Conservation (phyloP, 1,140 invertebrate genomes). For the Paraescarpia echinospica region DNA sequence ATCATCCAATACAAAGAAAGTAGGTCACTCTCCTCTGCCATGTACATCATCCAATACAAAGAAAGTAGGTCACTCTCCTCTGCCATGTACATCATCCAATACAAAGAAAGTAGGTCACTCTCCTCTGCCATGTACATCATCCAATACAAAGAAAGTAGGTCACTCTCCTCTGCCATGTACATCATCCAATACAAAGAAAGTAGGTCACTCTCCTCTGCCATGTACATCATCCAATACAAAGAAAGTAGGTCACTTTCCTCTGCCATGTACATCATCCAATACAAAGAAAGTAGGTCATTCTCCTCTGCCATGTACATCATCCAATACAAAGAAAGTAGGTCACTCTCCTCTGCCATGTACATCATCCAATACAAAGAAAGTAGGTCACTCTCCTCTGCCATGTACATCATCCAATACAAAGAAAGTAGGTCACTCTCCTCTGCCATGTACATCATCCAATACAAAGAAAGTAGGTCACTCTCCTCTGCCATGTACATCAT, state of each 20-base stretch:
- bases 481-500: conserved; percentile 15
- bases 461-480: conserved; percentile 20
- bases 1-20: conserved; percentile 26
- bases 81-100: conserved; percentile 20
- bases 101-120: conserved; percentile 20
- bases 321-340: conserved; percentile 25
- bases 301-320: conserved; percentile 15
- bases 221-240: conserved; percentile 25
- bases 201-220: neutral
- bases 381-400: neutral
- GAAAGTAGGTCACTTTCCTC: conserved; percentile 15
- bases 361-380: conserved; percentile 26
- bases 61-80: conserved; percentile 14
- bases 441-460: conserved; percentile 20
- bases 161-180: neutral
- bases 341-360: neutral
- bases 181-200: conserved; percentile 26
- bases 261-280: conserved; percentile 20
- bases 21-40: neutral
- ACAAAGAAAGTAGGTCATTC: conserved; percentile 20
- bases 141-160: conserved; percentile 25
- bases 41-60: conserved; percentile 25
- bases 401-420: conserved; percentile 25
- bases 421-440: conserved; percentile 14
- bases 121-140: conserved; percentile 15